These are phyloP conservation scores for Pteruthius melanotis DNA, from an alignment of 2,113 vertebrate genomes.

Conservation along the genomic window DNA sequence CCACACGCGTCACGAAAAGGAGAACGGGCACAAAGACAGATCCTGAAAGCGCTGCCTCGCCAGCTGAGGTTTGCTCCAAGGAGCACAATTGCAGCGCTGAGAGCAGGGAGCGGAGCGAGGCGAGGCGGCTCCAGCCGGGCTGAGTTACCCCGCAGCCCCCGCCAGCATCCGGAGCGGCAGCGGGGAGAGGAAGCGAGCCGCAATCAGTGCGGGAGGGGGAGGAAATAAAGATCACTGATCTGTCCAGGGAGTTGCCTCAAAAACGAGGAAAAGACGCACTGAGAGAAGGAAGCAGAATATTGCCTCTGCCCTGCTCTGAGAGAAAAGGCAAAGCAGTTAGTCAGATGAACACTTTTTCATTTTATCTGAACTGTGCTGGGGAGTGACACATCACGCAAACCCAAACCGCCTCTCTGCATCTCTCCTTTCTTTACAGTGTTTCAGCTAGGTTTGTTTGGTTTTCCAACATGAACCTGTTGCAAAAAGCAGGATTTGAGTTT, in stretches of 20 bases:
- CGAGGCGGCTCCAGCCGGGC: not conserved
- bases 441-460: not conserved
- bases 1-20: rapidly evolving
- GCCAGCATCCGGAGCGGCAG: not conserved
- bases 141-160: not conserved
- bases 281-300: not conserved
- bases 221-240: not conserved
- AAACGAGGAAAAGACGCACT: not conserved
- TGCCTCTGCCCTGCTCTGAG: not conserved
- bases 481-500: not conserved
- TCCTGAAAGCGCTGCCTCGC: not conserved
- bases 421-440: not conserved
- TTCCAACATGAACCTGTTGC: not conserved
- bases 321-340: not conserved
- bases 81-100: not conserved
- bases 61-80: not conserved
- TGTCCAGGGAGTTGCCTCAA: not conserved
- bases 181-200: not conserved
- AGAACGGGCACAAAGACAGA: not conserved
- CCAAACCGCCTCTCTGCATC: not conserved
- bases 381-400: not conserved
- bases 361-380: not conserved
- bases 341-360: not conserved
- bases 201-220: not conserved
- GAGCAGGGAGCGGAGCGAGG: not conserved